phyloP scores from a whole-genome alignment of 2,113 vertebrate genomes.

The Aegithalos caudatus region DNA sequence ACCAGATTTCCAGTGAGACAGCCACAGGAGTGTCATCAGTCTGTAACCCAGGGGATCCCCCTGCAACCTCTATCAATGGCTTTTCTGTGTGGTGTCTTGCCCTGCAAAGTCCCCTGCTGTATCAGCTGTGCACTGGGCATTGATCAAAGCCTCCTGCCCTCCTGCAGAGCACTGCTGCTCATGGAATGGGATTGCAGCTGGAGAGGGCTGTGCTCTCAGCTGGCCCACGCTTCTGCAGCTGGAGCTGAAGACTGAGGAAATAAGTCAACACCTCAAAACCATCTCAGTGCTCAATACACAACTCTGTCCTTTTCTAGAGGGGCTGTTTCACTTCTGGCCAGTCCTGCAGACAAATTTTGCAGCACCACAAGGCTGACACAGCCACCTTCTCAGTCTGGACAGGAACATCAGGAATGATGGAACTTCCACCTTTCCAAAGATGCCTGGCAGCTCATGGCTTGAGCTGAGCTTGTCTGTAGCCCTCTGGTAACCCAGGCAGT shows the following conservation, averaged over 20 bases:
- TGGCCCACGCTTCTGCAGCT: not conserved
- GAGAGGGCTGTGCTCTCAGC: not conserved
- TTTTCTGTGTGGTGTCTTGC: fast-evolving
- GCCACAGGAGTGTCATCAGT: not conserved
- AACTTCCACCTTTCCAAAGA: not conserved
- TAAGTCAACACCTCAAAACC: not conserved
- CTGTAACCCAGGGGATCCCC: not conserved
- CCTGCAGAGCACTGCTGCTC: not conserved
- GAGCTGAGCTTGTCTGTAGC: not conserved
- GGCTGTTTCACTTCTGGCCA: not conserved
- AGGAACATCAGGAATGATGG: not conserved
- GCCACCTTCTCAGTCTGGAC: not conserved
- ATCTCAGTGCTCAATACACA: not conserved
- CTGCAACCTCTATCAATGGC: not conserved
- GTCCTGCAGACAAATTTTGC: not conserved
- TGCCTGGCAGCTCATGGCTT: fast-evolving
- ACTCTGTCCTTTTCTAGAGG: not conserved
- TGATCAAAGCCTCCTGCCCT: not conserved
- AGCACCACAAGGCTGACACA: not conserved
- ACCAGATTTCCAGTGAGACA: not conserved
- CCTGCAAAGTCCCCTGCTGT: not conserved
- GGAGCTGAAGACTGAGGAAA: not conserved
- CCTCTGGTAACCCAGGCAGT: not conserved
- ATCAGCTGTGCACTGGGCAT: fast-evolving
- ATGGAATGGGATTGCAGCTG: fast-evolving